Evolutionary conservation across 2,797 vertebrate species (phyloP), one percentile per base, ranked within the genome.

Genomic region (Coranthus polyacanthus): DNA sequence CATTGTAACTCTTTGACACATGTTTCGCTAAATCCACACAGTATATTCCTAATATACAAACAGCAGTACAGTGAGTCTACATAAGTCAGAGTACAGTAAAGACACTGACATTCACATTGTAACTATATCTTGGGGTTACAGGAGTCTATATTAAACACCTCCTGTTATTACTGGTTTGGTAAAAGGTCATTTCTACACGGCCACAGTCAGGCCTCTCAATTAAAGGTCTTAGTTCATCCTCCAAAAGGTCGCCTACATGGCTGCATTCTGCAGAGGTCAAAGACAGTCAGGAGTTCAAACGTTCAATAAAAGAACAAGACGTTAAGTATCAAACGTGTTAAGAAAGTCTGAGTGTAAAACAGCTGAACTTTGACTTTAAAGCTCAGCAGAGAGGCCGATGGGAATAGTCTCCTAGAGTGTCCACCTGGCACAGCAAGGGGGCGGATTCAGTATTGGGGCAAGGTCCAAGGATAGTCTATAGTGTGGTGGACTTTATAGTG

Each of bases 181-280:
- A 91, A 26, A 95, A 95, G 93, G 94, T 93, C 93, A 94, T 72
- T 72, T 68, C 67, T 79, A 49, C 21, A 1, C 17, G 29, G 59
- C 50, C 59, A 57, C 49, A 66, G 51, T 66, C 45, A 24, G 46
- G 55, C 26, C 45, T 39, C 67, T 22, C 57, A 50, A 75, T 69
- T 76, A 93, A 94, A 94, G 92, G 92, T 92, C 87, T 21, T 75
- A 92, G 93, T 92, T 92, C 90, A 92, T 46, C 60, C 44, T 52
- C 46, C 64, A 52, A 92, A 94, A 93, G 92, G 92, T 92, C 83
- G 38, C 57, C 36, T 7, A 43, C 58, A 76, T 42, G 63, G 57
- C 66, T 10, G 60, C 88, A 93, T 94, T 91, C 91, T 89, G 61
- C 55, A 77, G 63, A 81, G 86, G 87, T 83, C 88, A 79, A 3